Percentiles rank a stretch among this genome's conserved stretches.
Conservation (phyloP, 2,888 invertebrate species). For the Malacosoma neustria region DNA sequence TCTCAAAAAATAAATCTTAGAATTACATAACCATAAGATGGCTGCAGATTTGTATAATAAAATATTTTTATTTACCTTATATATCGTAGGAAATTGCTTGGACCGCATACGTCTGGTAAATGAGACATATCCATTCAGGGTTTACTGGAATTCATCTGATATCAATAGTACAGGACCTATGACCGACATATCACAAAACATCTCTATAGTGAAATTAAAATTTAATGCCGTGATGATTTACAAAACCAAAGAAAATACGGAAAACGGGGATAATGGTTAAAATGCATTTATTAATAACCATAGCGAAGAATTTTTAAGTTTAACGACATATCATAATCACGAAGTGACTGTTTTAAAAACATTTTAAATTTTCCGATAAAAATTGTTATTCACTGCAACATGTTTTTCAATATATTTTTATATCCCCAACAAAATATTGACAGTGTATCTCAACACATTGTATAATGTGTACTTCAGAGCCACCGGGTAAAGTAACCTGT, state of each 20-base stretch:
- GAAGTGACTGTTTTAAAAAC: background rate
- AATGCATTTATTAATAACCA: slow-evolving; percentile 8
- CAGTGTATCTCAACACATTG: too few relatives aligned
- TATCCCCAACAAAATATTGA: too few relatives aligned
- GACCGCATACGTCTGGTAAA: slow-evolving; percentile 46
- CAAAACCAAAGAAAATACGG: slow-evolving; percentile 63
- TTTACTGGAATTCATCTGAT: slow-evolving; percentile 32
- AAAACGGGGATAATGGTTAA: slow-evolving; percentile 38
- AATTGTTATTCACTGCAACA: background rate
- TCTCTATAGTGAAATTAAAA: slow-evolving; percentile 44
- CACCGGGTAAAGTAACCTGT: too few relatives aligned
- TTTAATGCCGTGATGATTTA: slow-evolving; percentile 68
- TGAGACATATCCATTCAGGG: slow-evolving; percentile 64
- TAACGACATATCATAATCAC: background rate
- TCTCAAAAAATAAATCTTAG: slow-evolving; percentile 57
- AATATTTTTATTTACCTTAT: slow-evolving; percentile 67
- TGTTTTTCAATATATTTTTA: too few relatives aligned
- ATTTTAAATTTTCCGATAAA: slow-evolving; percentile 3
- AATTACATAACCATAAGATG: slow-evolving; percentile 68
- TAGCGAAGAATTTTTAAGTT: slow-evolving; percentile 3
- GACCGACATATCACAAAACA: slow-evolving; percentile 62
- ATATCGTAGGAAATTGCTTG: slow-evolving; percentile 64
- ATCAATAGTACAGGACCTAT: slow-evolving; percentile 27
- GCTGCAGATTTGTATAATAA: slow-evolving; percentile 67
- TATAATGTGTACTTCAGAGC: too few relatives aligned